Base-by-base conservation (phyloP, 2,888 invertebrate genomes). In the Trilocha varians region DNA sequence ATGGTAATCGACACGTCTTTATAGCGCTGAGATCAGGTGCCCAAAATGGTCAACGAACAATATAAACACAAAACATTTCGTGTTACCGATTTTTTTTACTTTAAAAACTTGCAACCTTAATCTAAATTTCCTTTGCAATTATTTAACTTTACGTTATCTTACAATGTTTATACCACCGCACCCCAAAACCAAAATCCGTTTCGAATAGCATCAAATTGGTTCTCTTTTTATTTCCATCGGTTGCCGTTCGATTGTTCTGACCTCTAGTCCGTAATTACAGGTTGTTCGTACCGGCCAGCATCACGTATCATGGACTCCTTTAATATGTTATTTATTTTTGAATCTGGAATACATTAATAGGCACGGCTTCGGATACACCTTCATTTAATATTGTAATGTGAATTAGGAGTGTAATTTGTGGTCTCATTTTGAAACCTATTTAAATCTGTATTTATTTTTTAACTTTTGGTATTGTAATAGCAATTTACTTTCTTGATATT, bases 251-350 rank as follows among this genome's bases (percentile, higher is more conserved):
- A 59, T 79, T 75, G 78, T 74, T 72, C 69, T 84, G 85, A 85
- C 84, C 85, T 79, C 84, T 82, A 71, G 65, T 60, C 62, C 74
- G 67, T 84, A 82, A 85, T 85, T 76, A 79, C 65, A 77, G 52
- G 78, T 69, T 78, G 64, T 62, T 64, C 57, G 52, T 59, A 59
- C 50, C 59, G 47, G 52, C 48, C 51, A 11, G 55, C 59, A 59
- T 66, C 77, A 79, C 82, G 82, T 82, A 79, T 70, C 50, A 57
- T 65, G 53, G 69, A 63, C 65, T 73, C 69, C 77, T 74, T 66
- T 77, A 79, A 78, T 78, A 70, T 69, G 70, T 82, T 83, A 80
- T 84, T 84, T 83, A 83, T 83, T 80, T 78, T 72, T 78, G 70
- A 80, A 80, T 79, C 62, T 74, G 70, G 70, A 75, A 75, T 74